phyloP scores from a whole-genome alignment of 1,140 invertebrate genomes.

The Ceratoteleas bidentatus region DNA sequence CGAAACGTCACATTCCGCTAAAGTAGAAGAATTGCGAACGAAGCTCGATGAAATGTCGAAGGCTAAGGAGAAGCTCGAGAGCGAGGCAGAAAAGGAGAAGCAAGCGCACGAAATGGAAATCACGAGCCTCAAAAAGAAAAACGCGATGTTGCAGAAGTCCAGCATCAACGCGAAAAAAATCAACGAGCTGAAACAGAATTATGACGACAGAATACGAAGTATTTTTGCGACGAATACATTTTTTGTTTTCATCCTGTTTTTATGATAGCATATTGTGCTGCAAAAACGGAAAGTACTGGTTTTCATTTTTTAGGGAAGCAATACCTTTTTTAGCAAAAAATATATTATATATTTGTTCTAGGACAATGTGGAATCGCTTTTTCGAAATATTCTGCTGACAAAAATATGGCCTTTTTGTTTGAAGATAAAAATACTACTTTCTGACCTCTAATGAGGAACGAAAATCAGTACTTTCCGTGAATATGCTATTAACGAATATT shows the following conservation, averaged over 20 bases:
- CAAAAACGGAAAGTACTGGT: too few species aligned
- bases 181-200: slow-evolving; percentile 85
- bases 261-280: too few species aligned
- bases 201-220: slow-evolving; percentile 86
- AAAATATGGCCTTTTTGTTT: too few species aligned
- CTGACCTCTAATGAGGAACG: too few species aligned
- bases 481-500: not conserved
- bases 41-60: slow-evolving; percentile 82
- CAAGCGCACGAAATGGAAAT: slow-evolving; percentile 84
- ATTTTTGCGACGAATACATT: not conserved
- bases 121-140: slow-evolving; percentile 84
- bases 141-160: slow-evolving; percentile 84
- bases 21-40: slow-evolving; percentile 80
- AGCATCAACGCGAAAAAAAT: slow-evolving; percentile 84
- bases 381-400: too few species aligned
- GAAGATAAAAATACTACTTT: too few species aligned
- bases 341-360: too few species aligned
- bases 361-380: too few species aligned
- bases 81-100: slow-evolving; percentile 72
- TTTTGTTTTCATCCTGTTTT: too few species aligned
- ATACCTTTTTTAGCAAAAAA: too few species aligned
- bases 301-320: too few species aligned
- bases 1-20: slow-evolving; percentile 71
- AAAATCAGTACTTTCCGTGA: too few species aligned
- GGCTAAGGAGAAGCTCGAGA: slow-evolving; percentile 85